Conservation (phyloP, 2,113 vertebrate species). For the Stercorarius parasiticus region DNA sequence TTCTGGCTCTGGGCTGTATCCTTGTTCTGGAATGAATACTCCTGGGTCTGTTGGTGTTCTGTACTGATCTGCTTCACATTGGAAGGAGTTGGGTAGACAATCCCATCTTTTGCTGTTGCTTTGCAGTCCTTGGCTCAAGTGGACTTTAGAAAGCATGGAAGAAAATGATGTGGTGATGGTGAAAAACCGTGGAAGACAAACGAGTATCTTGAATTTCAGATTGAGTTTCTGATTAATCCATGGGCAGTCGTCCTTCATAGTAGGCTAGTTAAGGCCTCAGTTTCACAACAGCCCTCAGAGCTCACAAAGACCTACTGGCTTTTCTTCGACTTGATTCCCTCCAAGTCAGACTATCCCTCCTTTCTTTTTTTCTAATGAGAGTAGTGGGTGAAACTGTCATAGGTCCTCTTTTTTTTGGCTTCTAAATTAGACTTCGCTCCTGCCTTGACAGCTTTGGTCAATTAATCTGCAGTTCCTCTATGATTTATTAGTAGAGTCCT, state of each 20-base stretch:
- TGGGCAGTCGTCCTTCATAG: background rate
- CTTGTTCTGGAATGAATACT: background rate
- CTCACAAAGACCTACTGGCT: background rate
- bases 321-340: background rate
- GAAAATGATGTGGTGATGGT: background rate
- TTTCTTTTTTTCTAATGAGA: background rate
- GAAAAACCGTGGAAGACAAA: background rate
- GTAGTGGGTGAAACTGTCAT: background rate
- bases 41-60: background rate
- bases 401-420: background rate
- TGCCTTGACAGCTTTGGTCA: background rate
- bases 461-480: background rate
- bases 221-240: background rate
- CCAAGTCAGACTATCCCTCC: background rate
- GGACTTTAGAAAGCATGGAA: background rate
- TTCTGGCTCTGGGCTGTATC: background rate
- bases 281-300: background rate
- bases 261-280: background rate
- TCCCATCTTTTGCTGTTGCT: background rate
- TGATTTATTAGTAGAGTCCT: background rate
- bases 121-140: background rate
- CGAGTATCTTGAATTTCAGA: background rate
- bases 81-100: background rate
- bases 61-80: background rate
- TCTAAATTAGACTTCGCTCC: background rate